These are phyloP conservation scores for Sisyra nigra DNA, from an alignment of 2,888 invertebrate genomes.

Conservation along the genomic window DNA sequence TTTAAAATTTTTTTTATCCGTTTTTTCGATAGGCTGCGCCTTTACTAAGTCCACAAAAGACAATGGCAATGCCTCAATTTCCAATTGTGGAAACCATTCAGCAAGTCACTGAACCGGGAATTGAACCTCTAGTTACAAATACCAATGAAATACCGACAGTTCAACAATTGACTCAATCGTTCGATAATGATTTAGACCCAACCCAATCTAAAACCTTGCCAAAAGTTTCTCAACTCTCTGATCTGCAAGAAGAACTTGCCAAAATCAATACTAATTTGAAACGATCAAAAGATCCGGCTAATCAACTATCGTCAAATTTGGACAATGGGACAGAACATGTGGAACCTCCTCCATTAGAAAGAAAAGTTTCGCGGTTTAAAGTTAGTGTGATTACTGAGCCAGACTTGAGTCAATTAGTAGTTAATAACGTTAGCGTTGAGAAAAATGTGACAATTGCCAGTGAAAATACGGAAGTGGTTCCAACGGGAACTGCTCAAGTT, in stretches of 20 bases:
- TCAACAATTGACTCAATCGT: background rate
- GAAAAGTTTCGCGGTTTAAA: slow-evolving; percentile 32
- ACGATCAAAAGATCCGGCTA: slow-evolving; percentile 3
- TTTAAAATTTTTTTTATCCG: too few relatives aligned
- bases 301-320: background rate
- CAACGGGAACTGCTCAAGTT: background rate
- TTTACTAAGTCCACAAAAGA: background rate
- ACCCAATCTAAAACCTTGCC: slow-evolving; percentile 18
- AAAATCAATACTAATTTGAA: slow-evolving; percentile 28
- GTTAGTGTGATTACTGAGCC: slow-evolving; percentile 34
- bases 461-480: background rate
- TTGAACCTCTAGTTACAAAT: background rate
- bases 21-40: background rate
- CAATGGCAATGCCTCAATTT: too few relatives aligned
- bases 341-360: slow-evolving; percentile 14
- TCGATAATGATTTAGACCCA: background rate
- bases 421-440: slow-evolving; percentile 14
- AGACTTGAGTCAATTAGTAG: slow-evolving; percentile 20
- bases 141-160: background rate
- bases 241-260: slow-evolving; percentile 42
- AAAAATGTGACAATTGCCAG: slow-evolving; percentile 10
- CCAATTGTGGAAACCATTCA: too few relatives aligned
- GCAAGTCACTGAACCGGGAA: background rate
- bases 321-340: background rate
- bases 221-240: slow-evolving; percentile 34